These are phyloP conservation scores for Protomyctophum bolini DNA, from an alignment of 2,113 vertebrate genomes.

Conservation along the genomic window DNA sequence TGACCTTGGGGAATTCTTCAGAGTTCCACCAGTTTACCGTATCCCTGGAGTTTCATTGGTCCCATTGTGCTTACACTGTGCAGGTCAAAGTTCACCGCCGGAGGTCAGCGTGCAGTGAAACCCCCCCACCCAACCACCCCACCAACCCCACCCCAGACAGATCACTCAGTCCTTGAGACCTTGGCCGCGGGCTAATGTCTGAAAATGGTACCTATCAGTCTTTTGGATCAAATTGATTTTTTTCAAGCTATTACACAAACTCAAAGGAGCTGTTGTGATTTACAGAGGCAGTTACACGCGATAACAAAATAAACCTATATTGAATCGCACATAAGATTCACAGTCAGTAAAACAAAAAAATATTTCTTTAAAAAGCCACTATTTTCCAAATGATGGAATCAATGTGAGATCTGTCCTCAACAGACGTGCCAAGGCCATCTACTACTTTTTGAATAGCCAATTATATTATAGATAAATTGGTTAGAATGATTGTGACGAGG, in stretches of 20 bases:
- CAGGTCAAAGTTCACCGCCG: constrained; percentile 55
- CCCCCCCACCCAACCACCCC: constrained; percentile 27
- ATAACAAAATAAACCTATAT: not conserved
- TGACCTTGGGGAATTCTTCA: constrained; percentile 52
- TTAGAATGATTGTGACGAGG: too few relatives aligned
- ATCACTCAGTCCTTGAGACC: constrained; percentile 12
- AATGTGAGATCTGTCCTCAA: not conserved
- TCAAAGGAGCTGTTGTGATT: constrained; percentile 12
- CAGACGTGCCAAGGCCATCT: too few relatives aligned
- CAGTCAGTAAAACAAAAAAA: not conserved
- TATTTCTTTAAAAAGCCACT: not conserved
- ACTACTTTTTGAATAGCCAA: too few relatives aligned
- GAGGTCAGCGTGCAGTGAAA: constrained; percentile 58
- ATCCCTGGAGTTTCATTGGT: constrained; percentile 68
- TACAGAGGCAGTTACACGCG: constrained; percentile 32
- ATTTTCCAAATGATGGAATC: constrained; percentile 18
- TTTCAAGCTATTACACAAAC: constrained; percentile 8
- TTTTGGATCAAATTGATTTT: constrained; percentile 57
- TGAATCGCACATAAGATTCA: constrained; percentile 8
- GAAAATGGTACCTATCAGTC: constrained; percentile 59
- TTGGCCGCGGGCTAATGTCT: constrained; percentile 41
- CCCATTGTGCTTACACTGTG: constrained; percentile 64
- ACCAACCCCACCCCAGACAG: too few relatives aligned
- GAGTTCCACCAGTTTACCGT: constrained; percentile 55
- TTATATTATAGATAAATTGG: too few relatives aligned